Evolutionary conservation across 2,888 invertebrate genomes (phyloP).

Genomic region (Quadriops clusia): DNA sequence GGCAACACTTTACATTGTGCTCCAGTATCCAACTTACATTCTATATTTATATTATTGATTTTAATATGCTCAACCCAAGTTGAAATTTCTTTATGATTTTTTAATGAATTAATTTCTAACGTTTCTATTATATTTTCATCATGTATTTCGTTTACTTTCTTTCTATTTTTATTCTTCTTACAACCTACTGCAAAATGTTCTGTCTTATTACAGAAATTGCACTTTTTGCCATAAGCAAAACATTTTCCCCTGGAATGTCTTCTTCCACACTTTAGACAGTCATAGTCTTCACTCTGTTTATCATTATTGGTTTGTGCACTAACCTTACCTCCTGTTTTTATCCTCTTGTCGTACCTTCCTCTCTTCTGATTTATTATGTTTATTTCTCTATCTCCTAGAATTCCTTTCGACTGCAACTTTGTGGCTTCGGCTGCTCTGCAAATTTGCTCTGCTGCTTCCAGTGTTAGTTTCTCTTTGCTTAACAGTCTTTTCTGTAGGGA

Average conservation of each 20-base stretch:
- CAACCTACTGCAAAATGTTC: slow-evolving; percentile 15
- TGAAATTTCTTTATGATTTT: slow-evolving; percentile 2
- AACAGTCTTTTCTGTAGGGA: slow-evolving; percentile 16
- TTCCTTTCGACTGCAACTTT: slow-evolving; percentile 16
- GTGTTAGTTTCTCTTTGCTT: slow-evolving; percentile 8
- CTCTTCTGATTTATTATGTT: slow-evolving; percentile 7
- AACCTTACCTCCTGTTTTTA: slow-evolving; percentile 1
- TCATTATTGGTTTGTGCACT: slow-evolving; percentile 1
- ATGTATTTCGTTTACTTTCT: slow-evolving; percentile 4
- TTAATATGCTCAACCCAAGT: slow-evolving; percentile 10
- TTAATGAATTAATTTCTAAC: slow-evolving; percentile 4
- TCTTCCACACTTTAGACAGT: slow-evolving; percentile 14
- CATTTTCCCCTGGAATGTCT: slow-evolving; percentile 10
- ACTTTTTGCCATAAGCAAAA: slow-evolving; percentile 16
- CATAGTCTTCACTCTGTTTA: slow-evolving; percentile 4
- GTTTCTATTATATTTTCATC: slow-evolving; percentile 1
- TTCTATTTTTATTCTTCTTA: slow-evolving; percentile 8
- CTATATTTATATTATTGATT: slow-evolving; percentile 9
- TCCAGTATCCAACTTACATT: slow-evolving; percentile 12
- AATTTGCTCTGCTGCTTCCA: slow-evolving; percentile 12
- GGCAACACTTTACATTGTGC: slow-evolving; percentile 14
- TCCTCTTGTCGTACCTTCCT: no score
- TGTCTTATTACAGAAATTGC: slow-evolving; percentile 10
- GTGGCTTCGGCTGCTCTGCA: slow-evolving; percentile 18
- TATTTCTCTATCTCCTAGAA: slow-evolving; percentile 15